Evolutionary conservation across 2,113 vertebrate species (phyloP).

Genomic region (Puma concolor): DNA sequence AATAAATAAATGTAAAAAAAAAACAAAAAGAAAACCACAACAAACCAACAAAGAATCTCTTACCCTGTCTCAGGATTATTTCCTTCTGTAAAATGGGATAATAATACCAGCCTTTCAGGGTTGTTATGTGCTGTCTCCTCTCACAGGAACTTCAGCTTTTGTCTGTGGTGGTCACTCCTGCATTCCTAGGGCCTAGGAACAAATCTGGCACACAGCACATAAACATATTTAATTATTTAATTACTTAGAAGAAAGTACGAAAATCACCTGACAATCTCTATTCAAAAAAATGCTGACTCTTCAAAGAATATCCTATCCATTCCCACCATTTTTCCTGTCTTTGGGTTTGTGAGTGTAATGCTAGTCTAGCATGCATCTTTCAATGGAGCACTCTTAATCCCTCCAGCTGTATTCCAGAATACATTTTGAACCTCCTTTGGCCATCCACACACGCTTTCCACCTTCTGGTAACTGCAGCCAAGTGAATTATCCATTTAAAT

Average conservation of each 20-base stretch:
- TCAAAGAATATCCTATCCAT: not conserved
- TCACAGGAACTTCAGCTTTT: not conserved
- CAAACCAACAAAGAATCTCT: not conserved
- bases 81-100: not conserved
- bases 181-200: not conserved
- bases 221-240: not conserved
- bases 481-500: not conserved
- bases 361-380: not conserved
- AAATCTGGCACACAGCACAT: not conserved
- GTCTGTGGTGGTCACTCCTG: not conserved
- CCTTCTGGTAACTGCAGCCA: not conserved
- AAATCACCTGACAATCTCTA: not conserved
- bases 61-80: not conserved
- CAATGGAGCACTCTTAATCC: not conserved
- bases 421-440: not conserved
- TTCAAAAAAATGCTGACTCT: not conserved
- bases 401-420: not conserved
- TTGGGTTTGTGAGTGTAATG: not conserved
- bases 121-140: not conserved
- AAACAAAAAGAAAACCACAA: too few relatives aligned
- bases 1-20: too few relatives aligned
- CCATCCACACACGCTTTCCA: not conserved
- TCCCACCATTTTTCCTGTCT: not conserved
- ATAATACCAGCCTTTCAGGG: not conserved
- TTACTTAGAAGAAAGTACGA: not conserved